Percentiles rank a stretch among this genome's conserved stretches.
Evolutionary conservation across 2,797 vertebrate genomes (phyloP).

Genomic region (Psittacula echo): DNA sequence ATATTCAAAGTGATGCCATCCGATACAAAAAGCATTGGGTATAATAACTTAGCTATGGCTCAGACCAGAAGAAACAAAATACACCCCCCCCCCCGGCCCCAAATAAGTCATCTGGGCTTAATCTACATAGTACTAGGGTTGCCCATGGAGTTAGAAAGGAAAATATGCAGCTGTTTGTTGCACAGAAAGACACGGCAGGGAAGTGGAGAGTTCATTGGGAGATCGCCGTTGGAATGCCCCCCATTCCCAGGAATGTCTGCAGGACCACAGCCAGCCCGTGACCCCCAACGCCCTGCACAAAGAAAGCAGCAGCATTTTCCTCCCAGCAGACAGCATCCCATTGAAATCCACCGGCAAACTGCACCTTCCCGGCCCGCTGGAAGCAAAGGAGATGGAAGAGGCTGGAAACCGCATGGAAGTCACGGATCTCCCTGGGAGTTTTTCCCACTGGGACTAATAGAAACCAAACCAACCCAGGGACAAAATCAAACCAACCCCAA

Average conservation of each 20-base stretch:
- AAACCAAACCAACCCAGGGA: slow-evolving; percentile 7
- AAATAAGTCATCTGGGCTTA: slow-evolving; percentile 37
- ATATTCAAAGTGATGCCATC: slow-evolving; percentile 55
- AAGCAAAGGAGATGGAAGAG: background rate
- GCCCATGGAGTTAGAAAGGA: slow-evolving; percentile 43
- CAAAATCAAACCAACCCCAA: slow-evolving; percentile 21
- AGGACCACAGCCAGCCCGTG: background rate
- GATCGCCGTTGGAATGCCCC: background rate
- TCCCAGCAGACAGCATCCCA: background rate
- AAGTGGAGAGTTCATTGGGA: slow-evolving; percentile 43
- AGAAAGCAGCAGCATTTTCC: background rate
- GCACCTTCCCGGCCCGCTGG: background rate
- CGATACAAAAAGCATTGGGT: slow-evolving; percentile 70
- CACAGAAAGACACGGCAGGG: slow-evolving; percentile 57
- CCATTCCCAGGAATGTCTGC: slow-evolving; percentile 21
- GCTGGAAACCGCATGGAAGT: slow-evolving; percentile 42
- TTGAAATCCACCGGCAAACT: background rate
- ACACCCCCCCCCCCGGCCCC: background rate
- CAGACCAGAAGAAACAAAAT: slow-evolving; percentile 28
- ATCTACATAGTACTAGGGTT: slow-evolving; percentile 30
- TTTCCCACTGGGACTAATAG: slow-evolving; percentile 45
- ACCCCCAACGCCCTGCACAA: background rate
- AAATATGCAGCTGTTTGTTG: slow-evolving; percentile 50
- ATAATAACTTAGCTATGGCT: slow-evolving; percentile 72
- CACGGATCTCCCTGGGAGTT: slow-evolving; percentile 4